These are phyloP conservation scores for Drosophila equinoxialis DNA, from an alignment of 1,140 invertebrate species.

Conservation along the genomic window DNA sequence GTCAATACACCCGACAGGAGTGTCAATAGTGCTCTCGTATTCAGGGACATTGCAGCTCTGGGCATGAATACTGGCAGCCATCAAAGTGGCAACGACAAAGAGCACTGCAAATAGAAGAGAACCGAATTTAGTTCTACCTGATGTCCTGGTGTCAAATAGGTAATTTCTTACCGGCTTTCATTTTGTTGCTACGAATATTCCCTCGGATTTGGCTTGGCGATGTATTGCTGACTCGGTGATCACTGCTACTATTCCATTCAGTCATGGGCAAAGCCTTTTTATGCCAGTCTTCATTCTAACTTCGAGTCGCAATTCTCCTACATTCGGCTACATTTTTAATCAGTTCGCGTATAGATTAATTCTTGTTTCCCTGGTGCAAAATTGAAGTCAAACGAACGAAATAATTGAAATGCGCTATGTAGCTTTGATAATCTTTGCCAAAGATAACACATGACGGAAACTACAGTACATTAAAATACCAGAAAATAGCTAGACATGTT, in stretches of 20 bases:
- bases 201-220: conserved; percentile 19
- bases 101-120: conserved; percentile 39
- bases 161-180: conserved; percentile 67
- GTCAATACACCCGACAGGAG: conserved; percentile 24
- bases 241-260: conserved; percentile 67
- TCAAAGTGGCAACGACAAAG: conserved; percentile 43
- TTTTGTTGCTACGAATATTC: conserved; percentile 34
- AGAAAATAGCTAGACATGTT: neutral
- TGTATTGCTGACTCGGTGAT: conserved; percentile 57
- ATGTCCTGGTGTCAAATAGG: conserved; percentile 3
- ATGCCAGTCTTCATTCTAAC: conserved; percentile 27
- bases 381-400: conserved; percentile 49
- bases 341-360: conserved; percentile 69
- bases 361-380: conserved; percentile 63
- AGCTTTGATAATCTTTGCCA: conserved; percentile 35
- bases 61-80: conserved; percentile 46
- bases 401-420: conserved; percentile 39
- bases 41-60: conserved; percentile 16
- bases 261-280: conserved; percentile 52
- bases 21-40: conserved; percentile 29
- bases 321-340: conserved; percentile 58
- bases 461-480: conserved; percentile 4
- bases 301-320: too few species aligned
- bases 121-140: neutral
- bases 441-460: conserved; percentile 36